phyloP scores from a whole-genome alignment of 2,888 invertebrate species.

The Diadromus collaris region DNA sequence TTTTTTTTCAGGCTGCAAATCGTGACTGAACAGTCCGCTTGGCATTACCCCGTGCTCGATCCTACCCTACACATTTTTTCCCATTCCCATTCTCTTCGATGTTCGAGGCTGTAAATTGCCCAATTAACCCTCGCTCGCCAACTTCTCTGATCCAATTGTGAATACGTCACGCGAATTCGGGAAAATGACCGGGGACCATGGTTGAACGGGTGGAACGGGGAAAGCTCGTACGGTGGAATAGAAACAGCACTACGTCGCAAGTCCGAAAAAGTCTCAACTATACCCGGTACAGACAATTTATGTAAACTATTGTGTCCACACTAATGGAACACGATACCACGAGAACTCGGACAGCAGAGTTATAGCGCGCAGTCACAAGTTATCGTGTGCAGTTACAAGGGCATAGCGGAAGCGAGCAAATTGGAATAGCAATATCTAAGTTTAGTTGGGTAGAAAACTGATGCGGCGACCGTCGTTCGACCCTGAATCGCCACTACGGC shows the following conservation, averaged over 20 bases:
- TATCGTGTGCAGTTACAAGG: neutral
- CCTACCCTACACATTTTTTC: neutral
- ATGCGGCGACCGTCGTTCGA: neutral
- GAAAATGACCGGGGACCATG: constrained; percentile 28
- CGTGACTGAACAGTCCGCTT: neutral
- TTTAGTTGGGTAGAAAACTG: neutral
- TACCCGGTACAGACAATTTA: constrained; percentile 23
- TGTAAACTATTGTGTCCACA: constrained; percentile 49
- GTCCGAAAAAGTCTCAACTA: constrained; percentile 16
- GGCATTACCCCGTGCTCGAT: neutral
- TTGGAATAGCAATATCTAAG: neutral
- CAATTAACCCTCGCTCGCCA: constrained; percentile 42
- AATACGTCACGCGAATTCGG: constrained; percentile 34
- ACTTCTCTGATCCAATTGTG: constrained; percentile 50
- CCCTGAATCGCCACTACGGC: neutral
- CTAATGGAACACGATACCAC: constrained; percentile 5
- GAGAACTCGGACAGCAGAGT: neutral
- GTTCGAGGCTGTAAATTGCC: constrained; percentile 40
- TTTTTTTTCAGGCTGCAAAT: too few relatives aligned
- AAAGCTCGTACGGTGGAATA: constrained; percentile 35
- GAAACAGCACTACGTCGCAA: neutral
- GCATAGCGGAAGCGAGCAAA: neutral
- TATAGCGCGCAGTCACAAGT: neutral
- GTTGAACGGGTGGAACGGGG: neutral
- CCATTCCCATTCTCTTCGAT: constrained; percentile 27